These are phyloP conservation scores for Heptranchias perlo DNA, from an alignment of 2,113 vertebrate genomes.

Conservation along the genomic window DNA sequence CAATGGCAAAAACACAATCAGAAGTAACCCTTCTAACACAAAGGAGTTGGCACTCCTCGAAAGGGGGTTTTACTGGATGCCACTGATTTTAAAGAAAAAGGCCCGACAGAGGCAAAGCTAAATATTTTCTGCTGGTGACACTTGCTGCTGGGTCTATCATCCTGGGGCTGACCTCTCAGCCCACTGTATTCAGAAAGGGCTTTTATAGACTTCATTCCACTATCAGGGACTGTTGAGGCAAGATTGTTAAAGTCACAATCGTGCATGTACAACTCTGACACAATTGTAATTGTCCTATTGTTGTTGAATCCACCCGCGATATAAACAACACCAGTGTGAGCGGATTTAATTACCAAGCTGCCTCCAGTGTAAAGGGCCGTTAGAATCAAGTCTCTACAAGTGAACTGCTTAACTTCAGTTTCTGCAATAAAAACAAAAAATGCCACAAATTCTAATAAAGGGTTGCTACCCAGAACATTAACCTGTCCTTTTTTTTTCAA, in stretches of 20 bases:
- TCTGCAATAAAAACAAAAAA: neutral
- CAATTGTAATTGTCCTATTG: neutral
- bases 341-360: neutral
- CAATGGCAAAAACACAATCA: neutral
- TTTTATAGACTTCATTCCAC: neutral
- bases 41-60: neutral
- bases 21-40: neutral
- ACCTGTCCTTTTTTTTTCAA: neutral
- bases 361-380: neutral
- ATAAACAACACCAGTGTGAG: neutral
- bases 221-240: neutral
- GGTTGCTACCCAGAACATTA: neutral
- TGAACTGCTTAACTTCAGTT: neutral
- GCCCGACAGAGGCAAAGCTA: neutral
- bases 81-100: neutral
- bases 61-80: neutral
- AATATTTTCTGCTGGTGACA: neutral
- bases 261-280: neutral
- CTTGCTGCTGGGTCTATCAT: neutral
- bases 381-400: neutral
- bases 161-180: neutral
- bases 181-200: neutral
- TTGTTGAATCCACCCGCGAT: neutral
- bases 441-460: neutral
- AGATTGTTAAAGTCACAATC: neutral